These are phyloP conservation scores for Brachylomia viminalis DNA, from an alignment of 2,888 invertebrate species.

Conservation along the genomic window DNA sequence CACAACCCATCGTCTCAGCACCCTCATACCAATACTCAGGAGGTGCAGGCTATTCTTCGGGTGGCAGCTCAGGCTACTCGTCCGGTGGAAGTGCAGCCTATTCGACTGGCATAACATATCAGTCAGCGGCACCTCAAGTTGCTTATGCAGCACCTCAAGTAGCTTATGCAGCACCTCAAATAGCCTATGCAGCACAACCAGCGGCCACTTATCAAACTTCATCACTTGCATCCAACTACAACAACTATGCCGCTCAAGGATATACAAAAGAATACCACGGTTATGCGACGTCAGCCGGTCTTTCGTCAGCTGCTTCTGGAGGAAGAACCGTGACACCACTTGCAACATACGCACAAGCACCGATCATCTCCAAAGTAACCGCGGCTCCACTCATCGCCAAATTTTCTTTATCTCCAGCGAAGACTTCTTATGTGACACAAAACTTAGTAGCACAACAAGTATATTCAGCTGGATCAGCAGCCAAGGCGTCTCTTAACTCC, in stretches of 20 bases:
- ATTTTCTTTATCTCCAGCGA: conserved; percentile 80
- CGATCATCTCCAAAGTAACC: conserved; percentile 88
- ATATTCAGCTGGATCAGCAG: conserved; percentile 77
- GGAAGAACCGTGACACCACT: conserved; percentile 82
- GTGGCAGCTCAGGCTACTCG: conserved; percentile 66
- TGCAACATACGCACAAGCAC: conserved; percentile 88
- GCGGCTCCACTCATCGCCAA: conserved; percentile 86
- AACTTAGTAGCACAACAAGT: conserved; percentile 81
- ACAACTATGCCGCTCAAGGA: conserved; percentile 69
- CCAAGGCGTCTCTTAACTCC: conserved; percentile 86
- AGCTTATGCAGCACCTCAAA: conserved; percentile 76
- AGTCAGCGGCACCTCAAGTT: conserved; percentile 75
- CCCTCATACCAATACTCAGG: conserved; percentile 65
- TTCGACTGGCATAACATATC: conserved; percentile 74
- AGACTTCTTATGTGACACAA: conserved; percentile 79
- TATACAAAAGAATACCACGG: conserved; percentile 87
- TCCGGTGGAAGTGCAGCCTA: conserved; percentile 64
- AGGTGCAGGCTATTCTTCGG: conserved; percentile 56
- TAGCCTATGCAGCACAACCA: conserved; percentile 77
- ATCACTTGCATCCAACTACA: conserved; percentile 71
- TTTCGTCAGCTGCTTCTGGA: conserved; percentile 81
- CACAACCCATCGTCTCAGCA: conserved; percentile 66
- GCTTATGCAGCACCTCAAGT: conserved; percentile 80
- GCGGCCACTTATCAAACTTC: conserved; percentile 73
- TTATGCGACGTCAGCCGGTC: conserved; percentile 89